Conservation (phyloP, 1,140 invertebrate species). For the Papilio polytes region DNA sequence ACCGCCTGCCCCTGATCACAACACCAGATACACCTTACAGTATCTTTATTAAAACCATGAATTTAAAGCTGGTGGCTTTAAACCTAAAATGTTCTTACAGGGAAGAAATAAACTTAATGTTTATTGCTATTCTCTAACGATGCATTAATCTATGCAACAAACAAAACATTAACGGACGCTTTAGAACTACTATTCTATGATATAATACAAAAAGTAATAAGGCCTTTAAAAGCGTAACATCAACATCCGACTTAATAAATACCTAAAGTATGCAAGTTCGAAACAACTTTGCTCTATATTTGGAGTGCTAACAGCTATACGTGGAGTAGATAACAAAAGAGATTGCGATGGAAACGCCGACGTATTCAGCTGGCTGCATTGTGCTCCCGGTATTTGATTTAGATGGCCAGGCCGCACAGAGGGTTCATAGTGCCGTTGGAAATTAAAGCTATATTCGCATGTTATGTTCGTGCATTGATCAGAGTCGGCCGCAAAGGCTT, state of each 20-base stretch:
- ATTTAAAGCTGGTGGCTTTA: neutral
- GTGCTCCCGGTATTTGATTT: slow-evolving; percentile 39
- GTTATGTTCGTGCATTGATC: slow-evolving; percentile 59
- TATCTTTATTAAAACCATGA: slow-evolving; percentile 33
- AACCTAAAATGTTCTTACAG: neutral
- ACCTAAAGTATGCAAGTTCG: slow-evolving; percentile 23
- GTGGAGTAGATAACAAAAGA: slow-evolving; percentile 33
- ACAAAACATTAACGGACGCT: neutral
- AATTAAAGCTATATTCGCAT: slow-evolving; percentile 57
- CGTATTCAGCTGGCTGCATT: slow-evolving; percentile 28
- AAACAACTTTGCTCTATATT: slow-evolving; percentile 26
- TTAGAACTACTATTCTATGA: neutral
- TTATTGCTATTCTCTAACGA: neutral
- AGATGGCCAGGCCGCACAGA: slow-evolving; percentile 44
- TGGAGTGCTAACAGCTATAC: slow-evolving; percentile 28
- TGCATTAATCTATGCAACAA: neutral
- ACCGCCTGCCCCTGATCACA: slow-evolving; percentile 63
- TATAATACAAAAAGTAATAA: neutral
- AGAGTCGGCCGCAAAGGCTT: slow-evolving; percentile 68
- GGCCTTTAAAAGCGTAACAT: neutral
- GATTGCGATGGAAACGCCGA: slow-evolving; percentile 35
- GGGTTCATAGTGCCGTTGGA: slow-evolving; percentile 47
- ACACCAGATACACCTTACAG: slow-evolving; percentile 41
- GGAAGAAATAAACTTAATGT: neutral
- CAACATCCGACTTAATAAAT: slow-evolving; percentile 34